Percentiles rank a stretch among this genome's conserved stretches.
Evolutionary conservation across 1,140 invertebrate species (phyloP).

Genomic region (Aphelenchoides besseyi): DNA sequence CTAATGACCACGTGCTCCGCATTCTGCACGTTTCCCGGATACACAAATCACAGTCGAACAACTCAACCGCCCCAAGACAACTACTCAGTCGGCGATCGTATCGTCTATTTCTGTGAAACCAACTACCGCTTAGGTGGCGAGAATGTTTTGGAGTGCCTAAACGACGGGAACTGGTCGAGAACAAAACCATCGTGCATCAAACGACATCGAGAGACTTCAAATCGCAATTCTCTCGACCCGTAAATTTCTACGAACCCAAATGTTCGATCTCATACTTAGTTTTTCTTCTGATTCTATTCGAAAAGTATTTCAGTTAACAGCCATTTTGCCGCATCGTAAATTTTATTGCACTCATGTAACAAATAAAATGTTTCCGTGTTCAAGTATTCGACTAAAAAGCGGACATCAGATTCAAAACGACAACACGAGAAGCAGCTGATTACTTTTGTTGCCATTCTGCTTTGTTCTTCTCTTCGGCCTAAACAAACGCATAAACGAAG

Average conservation of each 20-base stretch:
- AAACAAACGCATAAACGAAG: constrained; percentile 20
- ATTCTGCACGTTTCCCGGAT: constrained; percentile 43
- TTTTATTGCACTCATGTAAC: background rate
- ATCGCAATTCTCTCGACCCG: too few species aligned
- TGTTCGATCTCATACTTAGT: background rate
- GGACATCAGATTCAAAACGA: too few species aligned
- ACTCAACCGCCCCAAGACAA: constrained; percentile 30
- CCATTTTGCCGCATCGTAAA: too few species aligned
- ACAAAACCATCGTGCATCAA: constrained; percentile 22
- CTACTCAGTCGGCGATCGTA: constrained; percentile 32
- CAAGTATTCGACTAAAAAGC: too few species aligned
- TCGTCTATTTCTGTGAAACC: constrained; percentile 44
- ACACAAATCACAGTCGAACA: constrained; percentile 28
- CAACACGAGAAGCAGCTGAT: background rate
- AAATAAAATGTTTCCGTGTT: too few species aligned
- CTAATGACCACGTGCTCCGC: constrained; percentile 31
- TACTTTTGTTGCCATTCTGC: constrained; percentile 33
- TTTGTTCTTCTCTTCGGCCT: constrained; percentile 29
- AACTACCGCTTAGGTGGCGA: constrained; percentile 33
- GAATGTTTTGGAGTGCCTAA: constrained; percentile 46
- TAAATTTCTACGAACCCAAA: too few species aligned
- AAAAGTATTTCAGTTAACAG: too few species aligned
- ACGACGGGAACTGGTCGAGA: constrained; percentile 36
- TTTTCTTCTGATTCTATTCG: background rate
- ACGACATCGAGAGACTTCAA: background rate